Percentiles rank a stretch among this genome's conserved stretches.
Evolutionary conservation across 2,113 vertebrate species (phyloP).

Genomic region (Mungos mungo): DNA sequence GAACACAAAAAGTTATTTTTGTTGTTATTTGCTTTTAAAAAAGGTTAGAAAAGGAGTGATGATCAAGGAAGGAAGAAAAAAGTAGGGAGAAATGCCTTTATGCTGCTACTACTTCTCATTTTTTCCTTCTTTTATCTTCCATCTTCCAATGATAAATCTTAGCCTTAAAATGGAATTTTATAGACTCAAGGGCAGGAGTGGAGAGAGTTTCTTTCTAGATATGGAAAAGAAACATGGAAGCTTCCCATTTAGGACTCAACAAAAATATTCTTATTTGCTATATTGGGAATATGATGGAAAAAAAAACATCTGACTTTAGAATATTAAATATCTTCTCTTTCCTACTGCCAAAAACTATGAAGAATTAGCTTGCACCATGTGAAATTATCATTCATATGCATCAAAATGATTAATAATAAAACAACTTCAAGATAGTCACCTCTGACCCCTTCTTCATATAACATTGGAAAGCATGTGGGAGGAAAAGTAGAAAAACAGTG

Average conservation of each 20-base stretch:
- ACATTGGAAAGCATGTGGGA: background rate
- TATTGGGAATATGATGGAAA: background rate
- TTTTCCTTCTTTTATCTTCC: background rate
- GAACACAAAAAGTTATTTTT: background rate
- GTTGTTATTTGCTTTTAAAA: background rate
- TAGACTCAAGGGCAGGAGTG: background rate
- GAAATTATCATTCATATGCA: background rate
- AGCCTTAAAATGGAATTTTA: background rate
- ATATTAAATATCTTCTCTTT: slow-evolving; percentile 11
- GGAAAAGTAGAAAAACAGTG: background rate
- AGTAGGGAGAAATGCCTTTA: background rate
- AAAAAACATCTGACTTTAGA: background rate
- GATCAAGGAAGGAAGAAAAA: background rate
- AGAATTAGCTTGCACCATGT: background rate
- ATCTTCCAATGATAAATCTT: background rate
- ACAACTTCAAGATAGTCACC: background rate
- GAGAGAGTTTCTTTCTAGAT: background rate
- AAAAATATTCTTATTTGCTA: background rate
- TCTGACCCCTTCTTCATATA: background rate
- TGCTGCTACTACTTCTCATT: background rate
- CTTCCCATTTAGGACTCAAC: background rate
- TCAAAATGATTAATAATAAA: background rate
- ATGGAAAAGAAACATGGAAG: background rate
- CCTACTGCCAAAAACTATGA: background rate
- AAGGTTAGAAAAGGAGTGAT: background rate